These are phyloP conservation scores for Drosophila auraria DNA, from an alignment of 1,140 invertebrate genomes.

Conservation along the genomic window DNA sequence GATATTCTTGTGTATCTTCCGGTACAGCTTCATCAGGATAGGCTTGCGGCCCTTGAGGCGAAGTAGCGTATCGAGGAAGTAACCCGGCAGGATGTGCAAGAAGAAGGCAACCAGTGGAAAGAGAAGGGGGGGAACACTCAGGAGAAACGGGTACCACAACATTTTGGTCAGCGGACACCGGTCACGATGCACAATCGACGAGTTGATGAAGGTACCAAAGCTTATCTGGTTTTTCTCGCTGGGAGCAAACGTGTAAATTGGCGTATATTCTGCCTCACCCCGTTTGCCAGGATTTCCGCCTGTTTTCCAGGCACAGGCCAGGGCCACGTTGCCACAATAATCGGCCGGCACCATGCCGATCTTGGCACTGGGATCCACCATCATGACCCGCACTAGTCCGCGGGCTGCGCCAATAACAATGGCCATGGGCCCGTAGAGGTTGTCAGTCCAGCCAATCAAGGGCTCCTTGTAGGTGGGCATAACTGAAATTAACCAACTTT, in stretches of 20 bases:
- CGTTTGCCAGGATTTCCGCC: conserved; percentile 44
- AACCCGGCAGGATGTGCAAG: conserved; percentile 87
- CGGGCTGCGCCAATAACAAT: conserved; percentile 88
- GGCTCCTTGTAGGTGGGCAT: conserved; percentile 92
- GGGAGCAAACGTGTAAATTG: conserved; percentile 90
- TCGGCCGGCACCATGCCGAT: conserved; percentile 91
- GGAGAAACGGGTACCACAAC: conserved; percentile 86
- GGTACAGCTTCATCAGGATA: conserved; percentile 88
- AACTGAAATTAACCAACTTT: conserved; percentile 89
- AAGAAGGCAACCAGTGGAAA: conserved; percentile 85
- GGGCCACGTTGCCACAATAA: conserved; percentile 90
- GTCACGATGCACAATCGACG: conserved; percentile 48
- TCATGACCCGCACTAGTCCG: conserved; percentile 90
- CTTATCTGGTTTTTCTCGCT: conserved; percentile 88
- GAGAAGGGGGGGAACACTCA: conserved; percentile 69
- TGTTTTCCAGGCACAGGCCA: conserved; percentile 90
- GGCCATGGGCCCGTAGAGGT: conserved; percentile 94
- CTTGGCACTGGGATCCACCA: conserved; percentile 85
- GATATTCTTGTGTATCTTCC: conserved; percentile 89
- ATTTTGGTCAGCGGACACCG: conserved; percentile 74
- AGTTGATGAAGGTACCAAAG: conserved; percentile 86
- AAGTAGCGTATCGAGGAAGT: conserved; percentile 86
- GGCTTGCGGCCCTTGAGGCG: conserved; percentile 82
- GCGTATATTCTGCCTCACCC: conserved; percentile 42
- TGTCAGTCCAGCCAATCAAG: conserved; percentile 93